Base-by-base conservation (phyloP, 2,797 vertebrate genomes). In the Tapirus indicus region DNA sequence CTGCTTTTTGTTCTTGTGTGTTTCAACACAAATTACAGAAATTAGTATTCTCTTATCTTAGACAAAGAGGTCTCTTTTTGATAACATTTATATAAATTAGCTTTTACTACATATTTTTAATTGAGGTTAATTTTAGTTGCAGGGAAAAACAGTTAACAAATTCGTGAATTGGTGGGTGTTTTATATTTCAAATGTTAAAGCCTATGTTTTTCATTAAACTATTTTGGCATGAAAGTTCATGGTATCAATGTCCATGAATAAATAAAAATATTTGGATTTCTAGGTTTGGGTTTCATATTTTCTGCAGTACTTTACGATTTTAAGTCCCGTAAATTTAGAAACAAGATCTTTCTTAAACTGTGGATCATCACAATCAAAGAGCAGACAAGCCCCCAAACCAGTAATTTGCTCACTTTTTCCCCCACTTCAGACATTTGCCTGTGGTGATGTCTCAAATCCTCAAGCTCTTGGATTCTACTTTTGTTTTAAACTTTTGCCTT, bases 191-290 rank as follows among this genome's bases (percentile, higher is more conserved):
- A 90, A 52, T 44, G 25, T 77, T 27, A 72, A 60, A 88, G 23
- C 58, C 44, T 85, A 35, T 44, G 29, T 72, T 66, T 95, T 77
- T 44, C 62, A 82, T 18, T 87, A 77, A 87, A 44, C 23, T 87
- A 71, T 69, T 89, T 83, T 97, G 85, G 25, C 25, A 54, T 64
- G 47, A 62, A 83, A 71, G 66, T 92, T 84, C 5, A 20, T 66
- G 5, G 95, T 88, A 54, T 35, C 44, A 85, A 0, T 72, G 49
- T 54, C 47, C 23, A 14, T 38, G n/a, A 87, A 47, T 87, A 80
- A 66, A 47, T 64, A 96, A 79, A 91, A 88, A 14, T 78, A 38
- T 78, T 91, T 41, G 35, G 25, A 91, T 85, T 97, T 96, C 41
- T 91, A 21, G 3, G 5, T 92, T 95, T 78, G 13, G 69, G 35